Base-by-base conservation (phyloP, 2,113 vertebrate genomes). In the Trematomus loennbergii region DNA sequence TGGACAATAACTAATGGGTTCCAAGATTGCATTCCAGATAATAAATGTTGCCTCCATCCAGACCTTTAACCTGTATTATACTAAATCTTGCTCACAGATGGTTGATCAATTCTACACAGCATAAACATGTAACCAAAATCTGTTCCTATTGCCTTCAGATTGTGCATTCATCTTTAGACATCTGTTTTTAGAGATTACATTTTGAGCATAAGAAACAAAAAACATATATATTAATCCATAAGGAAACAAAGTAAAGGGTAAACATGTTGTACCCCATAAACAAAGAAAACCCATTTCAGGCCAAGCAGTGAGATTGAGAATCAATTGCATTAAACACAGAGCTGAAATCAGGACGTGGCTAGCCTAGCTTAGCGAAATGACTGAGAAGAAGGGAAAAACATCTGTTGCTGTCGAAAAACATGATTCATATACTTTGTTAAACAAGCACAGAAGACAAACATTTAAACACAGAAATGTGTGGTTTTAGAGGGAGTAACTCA, bases 171-270 rank as follows among this genome's bases (percentile, higher is more conserved):
- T 40, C 7, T 40, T 40, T 40, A 7, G 36, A 40, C 36, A 40
- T 40, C 7, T 40, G 36, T 40, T 40, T 40, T 40, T 40, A 40
- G 15, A 15, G 12, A 49, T 52, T 13, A 58, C 18, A 58, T 5
- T 5, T 2, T 50, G 18, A 29, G 25, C 7, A n/a, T 52, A 29
- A 2, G 9, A 22, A 4, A 57, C 54, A 60, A 48, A 59, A 46
- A 48, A 29, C 16, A 25, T 20, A 71, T 48, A 52, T 69, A 82
- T 36, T 36, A 4, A 49, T 33, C 7, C 22, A 33, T 33, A 43
- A 60, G 55, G 45, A 76, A 59, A 75, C 53, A 64, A 48, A 53
- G 12, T 4, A 50, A 57, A 57, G 8, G n/a, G 40, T 12, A 62
- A 57, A 29, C 9, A 55, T 29, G 3, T 22, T 43, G 15, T 46